Percentiles rank a stretch among this genome's conserved stretches.
phyloP scores from a whole-genome alignment of 2,113 vertebrate species.

The Porphyrio hochstetteri region DNA sequence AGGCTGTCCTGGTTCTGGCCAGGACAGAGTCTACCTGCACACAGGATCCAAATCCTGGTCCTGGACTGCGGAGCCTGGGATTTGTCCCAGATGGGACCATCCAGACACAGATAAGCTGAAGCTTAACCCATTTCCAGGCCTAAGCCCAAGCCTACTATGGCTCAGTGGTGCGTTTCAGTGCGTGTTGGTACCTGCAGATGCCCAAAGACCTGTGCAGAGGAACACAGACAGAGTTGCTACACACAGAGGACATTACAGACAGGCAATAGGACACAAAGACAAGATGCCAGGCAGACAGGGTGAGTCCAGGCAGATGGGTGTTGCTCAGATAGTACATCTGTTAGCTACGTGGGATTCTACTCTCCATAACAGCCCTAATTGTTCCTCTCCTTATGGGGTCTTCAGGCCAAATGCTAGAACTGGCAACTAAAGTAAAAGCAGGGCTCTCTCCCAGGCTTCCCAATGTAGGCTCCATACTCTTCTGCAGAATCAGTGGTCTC shows the following conservation, averaged over 20 bases:
- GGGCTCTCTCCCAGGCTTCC: not conserved
- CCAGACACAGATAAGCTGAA: not conserved
- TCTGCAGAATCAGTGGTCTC: not conserved
- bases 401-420: not conserved
- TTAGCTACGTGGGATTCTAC: not conserved
- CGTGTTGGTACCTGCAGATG: not conserved
- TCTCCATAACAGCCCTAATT: not conserved
- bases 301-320: not conserved
- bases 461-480: not conserved
- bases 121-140: not conserved
- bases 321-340: not conserved
- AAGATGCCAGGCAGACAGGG: not conserved
- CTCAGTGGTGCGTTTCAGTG: fast-evolving
- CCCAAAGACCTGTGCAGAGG: not conserved
- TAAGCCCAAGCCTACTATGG: not conserved
- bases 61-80: not conserved
- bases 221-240: not conserved
- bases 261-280: not conserved
- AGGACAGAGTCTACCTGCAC: not conserved
- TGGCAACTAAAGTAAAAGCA: not conserved
- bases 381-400: not conserved
- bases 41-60: not conserved
- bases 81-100: not conserved
- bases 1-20: not conserved
- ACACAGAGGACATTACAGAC: not conserved